Conservation (phyloP, 2,113 vertebrate genomes). For the Eonycteris spelaea region DNA sequence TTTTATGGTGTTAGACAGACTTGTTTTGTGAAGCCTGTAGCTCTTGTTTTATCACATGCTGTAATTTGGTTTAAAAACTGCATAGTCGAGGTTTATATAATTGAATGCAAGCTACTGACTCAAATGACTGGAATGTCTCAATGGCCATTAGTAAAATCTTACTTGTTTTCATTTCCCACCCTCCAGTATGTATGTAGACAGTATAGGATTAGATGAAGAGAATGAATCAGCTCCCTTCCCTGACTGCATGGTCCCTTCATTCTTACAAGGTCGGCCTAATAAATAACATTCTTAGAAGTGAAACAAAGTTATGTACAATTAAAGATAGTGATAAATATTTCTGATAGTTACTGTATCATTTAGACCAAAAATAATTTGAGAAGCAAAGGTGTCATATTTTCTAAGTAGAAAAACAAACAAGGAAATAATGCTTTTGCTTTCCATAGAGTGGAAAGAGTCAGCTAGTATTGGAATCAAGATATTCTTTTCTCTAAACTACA, state of each 20-base stretch:
- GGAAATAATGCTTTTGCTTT: neutral
- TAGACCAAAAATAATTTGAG: neutral
- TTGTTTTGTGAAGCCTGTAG: neutral
- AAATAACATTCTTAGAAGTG: neutral
- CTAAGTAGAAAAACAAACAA: neutral
- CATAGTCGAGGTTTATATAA: neutral
- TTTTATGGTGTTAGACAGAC: neutral
- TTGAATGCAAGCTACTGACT: neutral
- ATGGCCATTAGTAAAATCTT: neutral
- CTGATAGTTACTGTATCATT: neutral
- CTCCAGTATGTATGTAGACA: neutral
- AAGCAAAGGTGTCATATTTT: neutral
- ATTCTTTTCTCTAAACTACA: neutral
- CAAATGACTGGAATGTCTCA: slow-evolving; percentile 3
- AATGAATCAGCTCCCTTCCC: neutral
- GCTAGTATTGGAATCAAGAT: neutral
- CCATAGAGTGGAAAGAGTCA: neutral
- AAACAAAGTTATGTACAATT: neutral
- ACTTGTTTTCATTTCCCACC: neutral
- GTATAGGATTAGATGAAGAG: neutral
- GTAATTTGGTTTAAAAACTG: neutral
- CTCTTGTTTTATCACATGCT: neutral
- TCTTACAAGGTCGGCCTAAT: neutral
- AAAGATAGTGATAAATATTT: neutral
- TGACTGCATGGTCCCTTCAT: neutral